These are phyloP conservation scores for Drosophila gaucha DNA, from an alignment of 2,888 invertebrate species.

Conservation along the genomic window DNA sequence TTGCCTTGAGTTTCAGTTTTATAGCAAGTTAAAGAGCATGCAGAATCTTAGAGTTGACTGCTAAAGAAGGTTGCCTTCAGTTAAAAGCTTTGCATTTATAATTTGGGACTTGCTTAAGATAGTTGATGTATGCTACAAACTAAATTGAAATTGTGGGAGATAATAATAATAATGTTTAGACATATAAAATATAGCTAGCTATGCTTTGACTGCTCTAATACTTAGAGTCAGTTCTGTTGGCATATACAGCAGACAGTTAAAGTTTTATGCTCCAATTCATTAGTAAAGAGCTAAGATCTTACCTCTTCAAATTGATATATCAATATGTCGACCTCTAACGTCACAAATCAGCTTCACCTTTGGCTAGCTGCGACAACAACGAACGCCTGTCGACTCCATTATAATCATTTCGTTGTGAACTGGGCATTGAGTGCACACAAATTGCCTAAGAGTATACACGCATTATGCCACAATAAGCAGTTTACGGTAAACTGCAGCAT, in stretches of 20 bases:
- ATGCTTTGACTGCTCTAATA: too few species aligned
- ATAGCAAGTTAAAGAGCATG: background rate
- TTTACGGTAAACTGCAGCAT: slow-evolving; percentile 28
- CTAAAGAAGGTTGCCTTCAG: too few species aligned
- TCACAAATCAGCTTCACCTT: background rate
- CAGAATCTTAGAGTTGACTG: background rate
- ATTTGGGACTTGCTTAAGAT: background rate
- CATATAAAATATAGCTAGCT: background rate
- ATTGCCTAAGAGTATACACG: slow-evolving; percentile 7
- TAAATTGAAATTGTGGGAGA: too few species aligned
- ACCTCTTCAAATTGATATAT: background rate
- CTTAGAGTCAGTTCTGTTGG: background rate
- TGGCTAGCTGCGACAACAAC: background rate
- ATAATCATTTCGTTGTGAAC: slow-evolving; percentile 10
- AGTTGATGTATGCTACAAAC: too few species aligned
- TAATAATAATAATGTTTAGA: background rate
- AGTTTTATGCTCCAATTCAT: too few species aligned
- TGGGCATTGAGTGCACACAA: slow-evolving; percentile 25
- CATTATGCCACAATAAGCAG: slow-evolving; percentile 39
- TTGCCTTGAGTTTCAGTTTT: background rate
- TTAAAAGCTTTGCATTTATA: background rate
- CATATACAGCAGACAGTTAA: background rate
- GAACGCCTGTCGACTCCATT: slow-evolving; percentile 6
- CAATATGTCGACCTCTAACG: background rate
- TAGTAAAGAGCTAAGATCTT: background rate